phyloP scores from a whole-genome alignment of 2,797 vertebrate genomes.

The Melanogrammus aeglefinus region DNA sequence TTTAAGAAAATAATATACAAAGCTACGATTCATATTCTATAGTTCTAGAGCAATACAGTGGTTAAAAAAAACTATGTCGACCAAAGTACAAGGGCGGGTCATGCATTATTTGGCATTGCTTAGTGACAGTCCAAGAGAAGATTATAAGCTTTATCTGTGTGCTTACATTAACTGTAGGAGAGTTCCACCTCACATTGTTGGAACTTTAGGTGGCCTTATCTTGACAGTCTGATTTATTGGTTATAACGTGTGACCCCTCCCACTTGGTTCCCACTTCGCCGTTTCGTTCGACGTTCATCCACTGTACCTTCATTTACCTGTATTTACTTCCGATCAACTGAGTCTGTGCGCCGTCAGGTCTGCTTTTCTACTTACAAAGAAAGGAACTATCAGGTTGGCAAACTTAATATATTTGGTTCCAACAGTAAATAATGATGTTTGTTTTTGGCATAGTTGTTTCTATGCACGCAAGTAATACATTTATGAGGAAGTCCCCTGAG shows the following conservation, averaged over 20 bases:
- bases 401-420: background rate
- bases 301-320: too few relatives aligned
- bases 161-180: background rate
- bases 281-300: too few relatives aligned
- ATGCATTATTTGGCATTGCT: too few relatives aligned
- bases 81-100: too few relatives aligned
- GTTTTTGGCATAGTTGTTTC: background rate
- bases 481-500: too few relatives aligned
- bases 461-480: background rate
- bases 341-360: background rate
- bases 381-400: background rate
- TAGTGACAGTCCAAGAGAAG: too few relatives aligned
- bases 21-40: too few relatives aligned
- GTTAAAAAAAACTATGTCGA: too few relatives aligned
- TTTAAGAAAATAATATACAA: too few relatives aligned
- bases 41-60: too few relatives aligned
- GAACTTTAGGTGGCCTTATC: background rate
- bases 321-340: background rate
- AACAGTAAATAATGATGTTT: background rate
- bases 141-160: background rate
- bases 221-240: background rate
- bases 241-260: background rate
- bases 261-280: background rate
- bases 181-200: background rate
- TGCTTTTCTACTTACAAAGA: background rate